Conservation (phyloP, 2,113 vertebrate genomes). For the Sphaerodactylus townsendi region DNA sequence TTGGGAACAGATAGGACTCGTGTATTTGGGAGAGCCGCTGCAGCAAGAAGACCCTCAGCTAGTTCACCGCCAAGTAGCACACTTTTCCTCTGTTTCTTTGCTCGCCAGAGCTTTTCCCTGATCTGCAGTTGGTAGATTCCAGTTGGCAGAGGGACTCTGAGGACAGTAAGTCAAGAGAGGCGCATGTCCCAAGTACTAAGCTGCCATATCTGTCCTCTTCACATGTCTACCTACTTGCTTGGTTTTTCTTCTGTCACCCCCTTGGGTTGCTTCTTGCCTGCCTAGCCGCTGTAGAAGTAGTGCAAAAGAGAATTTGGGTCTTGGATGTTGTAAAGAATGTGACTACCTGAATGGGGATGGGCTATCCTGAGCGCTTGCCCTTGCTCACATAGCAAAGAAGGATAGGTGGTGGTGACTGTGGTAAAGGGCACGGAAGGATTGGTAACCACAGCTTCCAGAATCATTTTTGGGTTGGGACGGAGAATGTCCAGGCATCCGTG, state of each 20-base stretch:
- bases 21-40: not conserved
- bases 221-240: not conserved
- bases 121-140: slow-evolving; percentile 58
- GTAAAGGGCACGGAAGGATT: not conserved
- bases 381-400: not conserved
- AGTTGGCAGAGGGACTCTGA: slow-evolving; percentile 55
- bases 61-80: slow-evolving; percentile 26
- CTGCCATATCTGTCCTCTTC: not conserved
- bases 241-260: not conserved
- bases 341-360: not conserved
- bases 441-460: not conserved
- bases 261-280: not conserved
- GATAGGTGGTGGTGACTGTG: not conserved
- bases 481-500: not conserved
- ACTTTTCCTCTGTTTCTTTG: slow-evolving; percentile 53
- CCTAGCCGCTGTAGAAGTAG: not conserved
- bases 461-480: not conserved
- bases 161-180: slow-evolving; percentile 56
- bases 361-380: not conserved
- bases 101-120: slow-evolving; percentile 57
- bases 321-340: not conserved
- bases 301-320: not conserved
- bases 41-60: not conserved
- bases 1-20: not conserved
- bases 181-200: slow-evolving; percentile 6